phyloP scores from a whole-genome alignment of 2,888 invertebrate species.

The Pollenia labialis region DNA sequence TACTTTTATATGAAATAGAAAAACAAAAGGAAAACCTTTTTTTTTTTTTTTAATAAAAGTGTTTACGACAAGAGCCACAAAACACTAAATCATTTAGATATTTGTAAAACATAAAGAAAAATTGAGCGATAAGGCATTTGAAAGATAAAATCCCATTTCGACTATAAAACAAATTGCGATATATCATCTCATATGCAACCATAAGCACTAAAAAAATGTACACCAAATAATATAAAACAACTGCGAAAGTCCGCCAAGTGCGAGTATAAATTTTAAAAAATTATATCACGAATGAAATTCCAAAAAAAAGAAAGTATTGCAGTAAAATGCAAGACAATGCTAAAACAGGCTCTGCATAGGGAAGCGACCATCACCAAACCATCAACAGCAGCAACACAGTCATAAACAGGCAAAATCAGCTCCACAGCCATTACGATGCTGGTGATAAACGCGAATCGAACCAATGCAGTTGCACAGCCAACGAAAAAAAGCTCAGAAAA shows the following conservation, averaged over 20 bases:
- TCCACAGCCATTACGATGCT: conserved; percentile 18
- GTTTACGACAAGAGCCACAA: conserved; percentile 47
- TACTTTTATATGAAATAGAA: not conserved
- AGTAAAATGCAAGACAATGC: conserved; percentile 69
- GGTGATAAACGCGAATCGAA: conserved; percentile 52
- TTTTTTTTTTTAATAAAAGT: conserved; percentile 35
- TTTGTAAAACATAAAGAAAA: conserved; percentile 50
- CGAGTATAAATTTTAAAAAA: conserved; percentile 39
- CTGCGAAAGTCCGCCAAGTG: conserved; percentile 13
- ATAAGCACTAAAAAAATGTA: conserved; percentile 11
- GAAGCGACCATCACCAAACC: conserved; percentile 16
- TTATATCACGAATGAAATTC: conserved; percentile 26
- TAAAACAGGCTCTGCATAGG: conserved; percentile 56
- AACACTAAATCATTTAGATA: conserved; percentile 64
- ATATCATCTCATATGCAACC: conserved; percentile 53
- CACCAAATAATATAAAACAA: conserved; percentile 40
- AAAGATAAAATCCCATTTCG: conserved; percentile 59
- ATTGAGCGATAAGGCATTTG: conserved; percentile 40
- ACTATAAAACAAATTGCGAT: conserved; percentile 35
- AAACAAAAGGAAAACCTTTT: not conserved
- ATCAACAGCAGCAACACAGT: not conserved
- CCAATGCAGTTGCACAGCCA: conserved; percentile 69
- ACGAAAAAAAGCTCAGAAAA: conserved; percentile 32
- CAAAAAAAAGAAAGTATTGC: conserved; percentile 54
- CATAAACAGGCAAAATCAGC: not conserved